Conservation (phyloP, 1,140 invertebrate species). For the Drosophila mayri region DNA sequence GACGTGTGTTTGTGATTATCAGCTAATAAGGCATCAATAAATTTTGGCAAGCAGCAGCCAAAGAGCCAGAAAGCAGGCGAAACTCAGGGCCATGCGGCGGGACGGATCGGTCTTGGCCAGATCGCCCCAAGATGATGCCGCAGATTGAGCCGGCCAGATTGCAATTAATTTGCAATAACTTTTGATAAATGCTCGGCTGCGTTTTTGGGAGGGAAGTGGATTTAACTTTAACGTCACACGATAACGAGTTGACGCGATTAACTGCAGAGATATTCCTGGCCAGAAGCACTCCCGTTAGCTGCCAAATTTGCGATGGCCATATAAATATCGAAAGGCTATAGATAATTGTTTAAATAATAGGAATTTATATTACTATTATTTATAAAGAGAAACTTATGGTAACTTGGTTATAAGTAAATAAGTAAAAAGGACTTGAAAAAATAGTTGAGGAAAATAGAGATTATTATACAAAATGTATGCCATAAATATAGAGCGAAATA, state of each 20-base stretch:
- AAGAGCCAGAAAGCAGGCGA: constrained; percentile 13
- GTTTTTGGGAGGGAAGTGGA: constrained; percentile 51
- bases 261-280: constrained; percentile 54
- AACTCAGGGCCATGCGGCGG: constrained; percentile 36
- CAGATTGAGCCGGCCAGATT: constrained; percentile 66
- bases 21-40: constrained; percentile 77
- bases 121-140: constrained; percentile 72
- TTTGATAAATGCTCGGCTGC: constrained; percentile 75
- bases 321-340: background rate
- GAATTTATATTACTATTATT: background rate
- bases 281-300: constrained; percentile 57
- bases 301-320: constrained; percentile 4
- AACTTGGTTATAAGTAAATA: no score
- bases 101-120: constrained; percentile 58
- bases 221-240: constrained; percentile 68
- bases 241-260: constrained; percentile 80
- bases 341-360: no score
- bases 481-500: no score
- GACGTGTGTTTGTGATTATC: constrained; percentile 75
- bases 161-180: constrained; percentile 84
- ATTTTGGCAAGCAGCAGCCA: constrained; percentile 58
- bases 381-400: background rate
- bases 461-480: no score
- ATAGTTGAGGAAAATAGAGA: no score
- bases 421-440: no score